Evolutionary conservation across 2,888 invertebrate species (phyloP), one percentile per base, ranked within the genome.

Genomic region (Beris chalybata): DNA sequence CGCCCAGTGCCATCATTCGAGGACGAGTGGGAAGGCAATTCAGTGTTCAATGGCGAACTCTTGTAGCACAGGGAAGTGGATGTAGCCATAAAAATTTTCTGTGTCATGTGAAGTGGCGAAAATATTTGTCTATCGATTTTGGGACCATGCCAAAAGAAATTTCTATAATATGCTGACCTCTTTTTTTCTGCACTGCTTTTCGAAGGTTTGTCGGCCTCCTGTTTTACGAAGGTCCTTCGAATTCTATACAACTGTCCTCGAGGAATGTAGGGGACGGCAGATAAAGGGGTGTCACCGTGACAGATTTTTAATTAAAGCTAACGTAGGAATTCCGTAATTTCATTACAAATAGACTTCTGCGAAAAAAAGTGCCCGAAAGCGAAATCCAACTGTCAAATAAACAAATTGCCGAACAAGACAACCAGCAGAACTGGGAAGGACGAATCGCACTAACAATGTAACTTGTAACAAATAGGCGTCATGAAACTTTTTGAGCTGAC

Each of bases 81-180:
- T 38, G 38, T 38, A 9, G 7, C 38, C 30, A 53, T 45, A 54
- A 54, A 53, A 53, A 54, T 53, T 43, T 44, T 54, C 54, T 43
- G 50, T 64, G 64, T 64, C 64, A 29, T 53, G 64, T 45, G 31
- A 53, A 44, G 31, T 13, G 44, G 50, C 50, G 43, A 54, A 54
- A 54, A 44, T 43, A 64, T 64, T 64, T 64, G 38, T 54, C 54
- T 64, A 64, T 64, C 13, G 64, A 64, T 64, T 64, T 54, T 64
- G 64, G 64, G 12, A 12, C 5, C 43, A 7, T 6, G 50, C 64
- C 64, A 64, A 54, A 45, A 22, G 54, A 54, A 64, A 54, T 53
- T 54, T 45, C 43, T 43, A 11, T 12, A 44, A 22, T 47, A 3
- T n/a, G 12, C 22, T 31, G 13, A 50, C 15, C 6, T 29, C 32